Base-by-base conservation (phyloP, 2,888 invertebrate genomes). In the Lagria hirta region DNA sequence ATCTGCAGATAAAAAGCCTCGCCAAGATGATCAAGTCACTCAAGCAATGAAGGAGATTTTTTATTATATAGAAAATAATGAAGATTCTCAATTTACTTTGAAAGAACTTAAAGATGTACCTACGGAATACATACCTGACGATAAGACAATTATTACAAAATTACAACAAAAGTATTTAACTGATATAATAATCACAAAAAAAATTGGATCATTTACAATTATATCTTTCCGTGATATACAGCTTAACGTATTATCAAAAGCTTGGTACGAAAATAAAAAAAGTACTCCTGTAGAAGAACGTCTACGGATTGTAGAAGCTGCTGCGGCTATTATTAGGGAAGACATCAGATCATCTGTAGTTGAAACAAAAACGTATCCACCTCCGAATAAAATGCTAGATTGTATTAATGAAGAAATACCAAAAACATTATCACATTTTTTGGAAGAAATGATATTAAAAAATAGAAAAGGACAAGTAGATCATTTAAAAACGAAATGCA, bases 261-360 rank as follows among this genome's bases (percentile, higher is more conserved):
- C 55, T 58, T 66, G 64, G 64, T 65, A 64, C 52, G 58, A 64
- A 48, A 61, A 52, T 59, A 64, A 61, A 63, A 62, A 65, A 58
- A 40, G 15, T 4, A 35, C 4, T 48, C 43, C 49, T 1, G 53
- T 36, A 58, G 64, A 55, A 64, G 63, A 68, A 59, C 37, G 53
- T 2, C 8, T n/a, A 11, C 5, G 11, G 17, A 32, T 32, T 18
- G 58, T 68, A 51, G 59, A 67, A 63, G 61, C 64, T 60, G 67
- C 68, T 36, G 65, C 65, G 35, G 62, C 62, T 29, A 67, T 68
- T 56, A 58, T 67, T 60, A 59, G 61, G 36, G 62, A 68, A 62
- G 67, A 70, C 49, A 68, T 68, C 26, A 49, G 61, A 58, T 54
- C 62, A 50, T 52, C 57, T 41, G 48, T 62, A 49, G 58, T 63